Evolutionary conservation across 2,888 invertebrate species (phyloP).

Genomic region (Drosophila nigritarsus): DNA sequence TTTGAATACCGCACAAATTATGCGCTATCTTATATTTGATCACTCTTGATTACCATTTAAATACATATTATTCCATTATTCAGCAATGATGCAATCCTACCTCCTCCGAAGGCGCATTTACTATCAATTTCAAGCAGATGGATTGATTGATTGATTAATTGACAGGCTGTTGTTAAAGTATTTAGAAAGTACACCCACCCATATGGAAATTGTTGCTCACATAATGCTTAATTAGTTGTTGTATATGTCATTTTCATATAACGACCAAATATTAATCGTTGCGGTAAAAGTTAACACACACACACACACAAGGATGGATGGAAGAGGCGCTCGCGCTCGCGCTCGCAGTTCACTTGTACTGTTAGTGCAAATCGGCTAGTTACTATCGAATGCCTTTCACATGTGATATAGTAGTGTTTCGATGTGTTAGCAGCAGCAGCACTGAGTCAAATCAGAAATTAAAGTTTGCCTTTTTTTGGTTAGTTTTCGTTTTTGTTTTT

Average conservation of each 20-base stretch:
- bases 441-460: slow-evolving; percentile 51
- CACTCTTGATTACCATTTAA: background rate
- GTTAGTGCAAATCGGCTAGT: slow-evolving; percentile 29
- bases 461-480: slow-evolving; percentile 15
- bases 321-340: slow-evolving; percentile 25
- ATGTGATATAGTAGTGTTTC: slow-evolving; percentile 15
- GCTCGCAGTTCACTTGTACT: slow-evolving; percentile 6
- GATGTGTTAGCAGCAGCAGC: slow-evolving; percentile 30
- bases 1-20: background rate
- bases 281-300: slow-evolving; percentile 2
- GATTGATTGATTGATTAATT: background rate
- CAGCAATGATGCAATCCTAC: background rate
- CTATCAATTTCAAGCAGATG: background rate
- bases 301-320: background rate
- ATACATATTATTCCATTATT: background rate
- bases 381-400: slow-evolving; percentile 51
- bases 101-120: background rate
- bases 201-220: slow-evolving; percentile 2
- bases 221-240: slow-evolving; percentile 13
- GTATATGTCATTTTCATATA: slow-evolving; percentile 2
- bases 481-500: slow-evolving; percentile 16
- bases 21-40: background rate
- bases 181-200: slow-evolving; percentile 3
- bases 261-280: slow-evolving; percentile 6
- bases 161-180: background rate